phyloP scores from a whole-genome alignment of 2,797 vertebrate genomes.

The Alectoris magna region DNA sequence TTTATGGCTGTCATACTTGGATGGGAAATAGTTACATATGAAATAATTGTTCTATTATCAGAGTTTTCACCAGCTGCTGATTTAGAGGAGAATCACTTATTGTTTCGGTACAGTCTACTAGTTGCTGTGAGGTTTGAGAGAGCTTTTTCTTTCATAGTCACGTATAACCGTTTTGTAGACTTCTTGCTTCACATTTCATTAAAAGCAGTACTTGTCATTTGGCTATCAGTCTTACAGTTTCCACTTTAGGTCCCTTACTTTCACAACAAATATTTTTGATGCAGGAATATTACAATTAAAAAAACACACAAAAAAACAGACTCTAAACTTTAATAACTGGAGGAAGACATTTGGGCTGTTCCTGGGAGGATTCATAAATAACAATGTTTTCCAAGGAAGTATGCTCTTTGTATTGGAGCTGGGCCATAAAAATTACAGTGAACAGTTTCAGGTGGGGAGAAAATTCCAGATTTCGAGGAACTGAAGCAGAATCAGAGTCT shows the following conservation, averaged over 20 bases:
- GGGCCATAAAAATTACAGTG: not conserved
- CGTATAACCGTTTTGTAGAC: not conserved
- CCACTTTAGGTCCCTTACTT: not conserved
- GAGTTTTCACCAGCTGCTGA: not conserved
- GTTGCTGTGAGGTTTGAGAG: not conserved
- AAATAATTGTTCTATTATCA: not conserved
- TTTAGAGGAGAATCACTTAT: not conserved
- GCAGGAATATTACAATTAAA: not conserved
- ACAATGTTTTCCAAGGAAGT: not conserved
- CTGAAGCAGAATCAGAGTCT: not conserved
- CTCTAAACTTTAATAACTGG: not conserved
- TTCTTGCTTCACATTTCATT: not conserved
- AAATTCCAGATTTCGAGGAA: not conserved
- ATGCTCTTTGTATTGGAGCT: not conserved
- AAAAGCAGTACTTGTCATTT: not conserved
- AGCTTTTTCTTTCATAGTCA: not conserved
- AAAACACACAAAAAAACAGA: not conserved
- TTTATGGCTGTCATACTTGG: not conserved
- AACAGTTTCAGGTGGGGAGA: not conserved
- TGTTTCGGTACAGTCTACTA: not conserved
- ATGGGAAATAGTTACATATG: not conserved
- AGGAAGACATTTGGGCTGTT: not conserved
- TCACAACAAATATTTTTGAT: not conserved
- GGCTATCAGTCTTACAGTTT: not conserved
- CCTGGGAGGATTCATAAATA: not conserved